Conservation (phyloP, 2,888 invertebrate species). For the Pseudeuparius sepicola region DNA sequence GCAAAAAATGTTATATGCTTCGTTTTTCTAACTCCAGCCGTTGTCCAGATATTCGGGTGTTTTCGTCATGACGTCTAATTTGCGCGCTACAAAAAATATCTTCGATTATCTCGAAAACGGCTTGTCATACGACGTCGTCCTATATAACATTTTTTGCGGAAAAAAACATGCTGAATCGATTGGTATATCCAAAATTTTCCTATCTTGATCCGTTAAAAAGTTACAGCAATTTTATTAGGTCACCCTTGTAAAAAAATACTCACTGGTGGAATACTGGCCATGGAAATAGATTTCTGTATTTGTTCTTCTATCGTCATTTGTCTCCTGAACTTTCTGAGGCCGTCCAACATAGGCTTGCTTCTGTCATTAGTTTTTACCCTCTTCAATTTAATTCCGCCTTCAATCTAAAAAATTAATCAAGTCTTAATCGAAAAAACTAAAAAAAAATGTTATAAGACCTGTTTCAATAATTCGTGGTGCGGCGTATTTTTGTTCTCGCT, state of each 20-base stretch:
- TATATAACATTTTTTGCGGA: too few relatives aligned
- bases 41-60: too few relatives aligned
- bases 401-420: constrained; percentile 47
- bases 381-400: constrained; percentile 64
- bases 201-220: too few relatives aligned
- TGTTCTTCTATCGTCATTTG: constrained; percentile 88
- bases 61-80: too few relatives aligned
- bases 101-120: too few relatives aligned
- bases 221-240: too few relatives aligned
- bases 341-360: constrained; percentile 74
- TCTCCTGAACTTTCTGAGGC: constrained; percentile 75
- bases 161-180: too few relatives aligned
- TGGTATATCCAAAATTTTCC: too few relatives aligned
- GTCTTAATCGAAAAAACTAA: background rate
- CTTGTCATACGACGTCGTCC: too few relatives aligned
- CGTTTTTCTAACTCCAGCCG: too few relatives aligned
- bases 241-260: constrained; percentile 19
- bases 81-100: too few relatives aligned
- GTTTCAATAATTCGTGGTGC: constrained; percentile 69
- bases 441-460: constrained; percentile 26
- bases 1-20: too few relatives aligned
- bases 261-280: constrained; percentile 46
- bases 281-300: constrained; percentile 72
- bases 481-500: constrained; percentile 74
- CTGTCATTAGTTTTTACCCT: constrained; percentile 74